These are phyloP conservation scores for Himalopsyche anomala DNA, from an alignment of 2,888 invertebrate genomes.

Conservation along the genomic window DNA sequence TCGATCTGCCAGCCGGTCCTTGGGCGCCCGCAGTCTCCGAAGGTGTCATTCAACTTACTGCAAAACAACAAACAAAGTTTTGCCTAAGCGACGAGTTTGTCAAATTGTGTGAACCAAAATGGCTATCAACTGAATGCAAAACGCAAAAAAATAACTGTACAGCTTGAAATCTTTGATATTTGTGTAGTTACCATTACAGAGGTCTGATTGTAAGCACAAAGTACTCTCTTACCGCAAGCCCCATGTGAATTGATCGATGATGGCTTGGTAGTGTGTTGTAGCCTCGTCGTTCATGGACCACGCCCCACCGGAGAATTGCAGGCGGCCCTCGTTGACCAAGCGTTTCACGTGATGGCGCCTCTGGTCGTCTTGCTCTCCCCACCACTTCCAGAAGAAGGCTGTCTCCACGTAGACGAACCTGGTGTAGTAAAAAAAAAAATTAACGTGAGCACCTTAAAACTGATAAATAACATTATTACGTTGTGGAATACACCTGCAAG, in stretches of 20 bases:
- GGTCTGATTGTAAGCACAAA: not conserved
- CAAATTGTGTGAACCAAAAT: too few relatives aligned
- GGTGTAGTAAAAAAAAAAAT: conserved; percentile 54
- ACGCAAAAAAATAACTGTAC: too few relatives aligned
- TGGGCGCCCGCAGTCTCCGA: conserved; percentile 85
- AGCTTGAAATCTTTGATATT: too few relatives aligned
- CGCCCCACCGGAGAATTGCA: conserved; percentile 87
- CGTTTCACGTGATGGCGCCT: conserved; percentile 79
- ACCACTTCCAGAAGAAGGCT: conserved; percentile 92
- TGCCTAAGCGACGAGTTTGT: too few relatives aligned
- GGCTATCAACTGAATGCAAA: too few relatives aligned
- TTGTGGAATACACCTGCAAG: too few relatives aligned
- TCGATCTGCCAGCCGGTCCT: conserved; percentile 90
- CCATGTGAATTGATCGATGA: conserved; percentile 86
- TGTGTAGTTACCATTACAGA: too few relatives aligned
- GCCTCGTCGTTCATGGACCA: conserved; percentile 93
- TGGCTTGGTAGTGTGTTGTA: conserved; percentile 82
- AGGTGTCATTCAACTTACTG: conserved; percentile 80
- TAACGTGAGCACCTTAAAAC: too few relatives aligned
- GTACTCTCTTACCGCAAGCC: conserved; percentile 77
- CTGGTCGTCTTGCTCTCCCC: conserved; percentile 81
- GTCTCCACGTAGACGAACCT: conserved; percentile 95
- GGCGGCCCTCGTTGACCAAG: conserved; percentile 83
- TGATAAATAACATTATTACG: too few relatives aligned
- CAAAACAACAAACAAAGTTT: not conserved